A percentile compares a stretch with the other conserved stretches of the same genome.
Conservation (phyloP, 2,113 vertebrate species). For the Holacanthus passer region DNA sequence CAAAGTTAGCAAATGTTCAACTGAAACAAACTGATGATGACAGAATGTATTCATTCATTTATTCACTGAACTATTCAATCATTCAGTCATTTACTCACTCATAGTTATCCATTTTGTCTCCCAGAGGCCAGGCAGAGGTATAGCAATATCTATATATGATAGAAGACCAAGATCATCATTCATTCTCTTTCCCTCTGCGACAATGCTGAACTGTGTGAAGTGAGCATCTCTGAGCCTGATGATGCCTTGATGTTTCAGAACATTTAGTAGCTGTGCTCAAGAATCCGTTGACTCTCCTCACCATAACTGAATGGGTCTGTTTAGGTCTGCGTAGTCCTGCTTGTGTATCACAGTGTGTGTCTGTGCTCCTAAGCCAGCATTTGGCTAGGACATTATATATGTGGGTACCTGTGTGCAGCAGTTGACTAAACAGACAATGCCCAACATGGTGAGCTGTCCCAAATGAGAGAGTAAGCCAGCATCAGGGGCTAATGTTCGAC, state of each 20-base stretch:
- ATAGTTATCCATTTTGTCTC: not conserved
- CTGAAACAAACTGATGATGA: not conserved
- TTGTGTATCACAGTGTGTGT: not conserved
- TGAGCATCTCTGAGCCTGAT: not conserved
- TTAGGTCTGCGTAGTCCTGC: not conserved
- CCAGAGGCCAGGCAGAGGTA: not conserved
- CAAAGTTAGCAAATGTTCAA: too few species aligned
- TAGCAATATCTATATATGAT: not conserved
- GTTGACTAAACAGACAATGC: slow-evolving; percentile 9
- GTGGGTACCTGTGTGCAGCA: not conserved
- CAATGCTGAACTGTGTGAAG: not conserved
- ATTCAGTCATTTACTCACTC: not conserved
- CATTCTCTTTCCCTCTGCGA: too few species aligned
- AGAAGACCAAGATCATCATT: not conserved
- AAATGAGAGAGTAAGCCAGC: slow-evolving; percentile 9
- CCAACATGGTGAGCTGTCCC: slow-evolving; percentile 3
- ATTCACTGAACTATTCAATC: not conserved
- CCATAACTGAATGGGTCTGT: not conserved
- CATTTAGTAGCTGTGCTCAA: not conserved
- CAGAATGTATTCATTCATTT: not conserved
- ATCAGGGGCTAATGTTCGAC: not conserved
- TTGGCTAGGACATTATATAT: not conserved
- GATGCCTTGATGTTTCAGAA: not conserved
- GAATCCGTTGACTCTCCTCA: not conserved
- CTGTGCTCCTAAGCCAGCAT: not conserved